phyloP scores from a whole-genome alignment of 2,888 invertebrate species.

The Zaprionus bogoriensis region DNA sequence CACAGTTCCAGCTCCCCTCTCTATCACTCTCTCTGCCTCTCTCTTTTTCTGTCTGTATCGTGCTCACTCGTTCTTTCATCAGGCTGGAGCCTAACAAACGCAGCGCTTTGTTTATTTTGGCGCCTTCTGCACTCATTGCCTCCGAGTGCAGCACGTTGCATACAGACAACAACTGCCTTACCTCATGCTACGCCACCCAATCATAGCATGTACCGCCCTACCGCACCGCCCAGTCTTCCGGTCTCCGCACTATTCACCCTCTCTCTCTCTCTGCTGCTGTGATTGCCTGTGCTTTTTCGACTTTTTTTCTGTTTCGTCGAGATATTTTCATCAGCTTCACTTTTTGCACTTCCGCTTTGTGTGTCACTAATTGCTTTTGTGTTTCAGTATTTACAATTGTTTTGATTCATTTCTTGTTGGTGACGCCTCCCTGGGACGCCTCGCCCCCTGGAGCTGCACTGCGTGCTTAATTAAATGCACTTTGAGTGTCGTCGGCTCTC shows the following conservation, averaged over 20 bases:
- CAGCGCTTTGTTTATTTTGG: conserved; percentile 74
- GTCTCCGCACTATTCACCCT: background rate
- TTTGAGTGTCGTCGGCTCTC: conserved; percentile 61
- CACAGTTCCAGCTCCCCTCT: conserved; percentile 1
- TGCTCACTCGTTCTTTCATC: conserved; percentile 25
- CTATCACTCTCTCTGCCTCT: background rate
- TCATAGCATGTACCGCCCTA: too few relatives aligned
- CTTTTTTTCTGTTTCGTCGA: conserved; percentile 41
- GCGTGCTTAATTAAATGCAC: conserved; percentile 77
- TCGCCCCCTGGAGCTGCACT: background rate
- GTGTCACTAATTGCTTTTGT: conserved; percentile 79
- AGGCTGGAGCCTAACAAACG: conserved; percentile 71
- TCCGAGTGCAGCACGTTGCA: conserved; percentile 27
- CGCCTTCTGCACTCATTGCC: conserved; percentile 58
- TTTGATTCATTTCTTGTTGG: conserved; percentile 76
- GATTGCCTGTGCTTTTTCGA: conserved; percentile 26
- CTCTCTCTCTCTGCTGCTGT: background rate
- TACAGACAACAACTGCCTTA: conserved; percentile 20
- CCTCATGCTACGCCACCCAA: too few relatives aligned
- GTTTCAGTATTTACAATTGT: conserved; percentile 79
- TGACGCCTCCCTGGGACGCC: background rate
- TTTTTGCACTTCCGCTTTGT: conserved; percentile 79
- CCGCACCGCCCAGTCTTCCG: too few relatives aligned
- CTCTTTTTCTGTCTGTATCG: background rate
- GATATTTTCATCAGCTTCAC: conserved; percentile 76